phyloP scores from a whole-genome alignment of 2,888 invertebrate genomes.

The Drosophila kokeensis region DNA sequence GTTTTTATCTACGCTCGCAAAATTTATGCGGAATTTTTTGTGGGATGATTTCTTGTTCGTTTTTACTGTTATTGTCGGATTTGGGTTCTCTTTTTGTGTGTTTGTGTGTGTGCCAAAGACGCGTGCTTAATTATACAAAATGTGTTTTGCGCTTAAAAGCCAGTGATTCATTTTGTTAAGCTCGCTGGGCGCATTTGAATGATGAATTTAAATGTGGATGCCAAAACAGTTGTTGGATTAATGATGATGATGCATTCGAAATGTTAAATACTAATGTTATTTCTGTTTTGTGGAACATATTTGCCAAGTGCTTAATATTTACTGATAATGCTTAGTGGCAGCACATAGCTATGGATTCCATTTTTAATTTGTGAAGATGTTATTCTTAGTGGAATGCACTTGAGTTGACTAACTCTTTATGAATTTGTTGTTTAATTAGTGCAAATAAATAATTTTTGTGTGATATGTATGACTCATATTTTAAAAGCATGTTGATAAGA shows the following conservation, averaged over 20 bases:
- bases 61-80: conserved; percentile 16
- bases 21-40: conserved; percentile 47
- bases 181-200: conserved; percentile 36
- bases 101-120: conserved; percentile 54
- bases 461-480: background rate
- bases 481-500: background rate
- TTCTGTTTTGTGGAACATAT: background rate
- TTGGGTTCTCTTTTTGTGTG: conserved; percentile 3
- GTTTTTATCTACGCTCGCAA: conserved; percentile 9
- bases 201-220: conserved; percentile 56
- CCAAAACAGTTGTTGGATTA: background rate
- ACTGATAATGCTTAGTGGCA: background rate
- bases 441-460: background rate
- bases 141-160: conserved; percentile 64
- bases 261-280: conserved; percentile 4
- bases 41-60: conserved; percentile 41
- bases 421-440: background rate
- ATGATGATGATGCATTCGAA: background rate
- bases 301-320: conserved; percentile 1
- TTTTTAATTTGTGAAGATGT: background rate
- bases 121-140: conserved; percentile 74
- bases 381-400: background rate
- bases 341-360: background rate
- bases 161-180: conserved; percentile 64
- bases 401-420: background rate